A percentile compares a stretch with the other conserved stretches of the same genome.
These are phyloP conservation scores for Myxocyprinus asiaticus DNA, from an alignment of 2,113 vertebrate genomes.

Conservation along the genomic window DNA sequence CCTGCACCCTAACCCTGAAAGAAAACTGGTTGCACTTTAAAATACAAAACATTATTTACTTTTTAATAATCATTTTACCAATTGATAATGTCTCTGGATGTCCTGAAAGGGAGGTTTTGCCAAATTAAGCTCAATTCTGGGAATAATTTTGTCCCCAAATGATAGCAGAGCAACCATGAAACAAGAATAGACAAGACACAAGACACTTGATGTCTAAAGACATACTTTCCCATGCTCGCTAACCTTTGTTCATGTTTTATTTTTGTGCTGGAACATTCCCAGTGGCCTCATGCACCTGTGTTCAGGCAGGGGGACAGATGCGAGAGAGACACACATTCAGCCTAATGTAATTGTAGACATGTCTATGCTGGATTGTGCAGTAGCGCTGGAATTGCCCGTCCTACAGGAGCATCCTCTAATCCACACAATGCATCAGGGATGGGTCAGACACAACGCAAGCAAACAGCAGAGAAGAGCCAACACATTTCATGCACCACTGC, in stretches of 20 bases:
- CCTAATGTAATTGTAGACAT: background rate
- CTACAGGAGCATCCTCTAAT: background rate
- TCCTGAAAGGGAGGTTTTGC: too few species aligned
- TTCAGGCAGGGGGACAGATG: slow-evolving; percentile 30
- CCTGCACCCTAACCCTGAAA: too few species aligned
- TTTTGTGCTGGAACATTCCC: slow-evolving; percentile 36
- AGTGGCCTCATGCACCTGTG: slow-evolving; percentile 28
- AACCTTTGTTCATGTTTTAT: slow-evolving; percentile 46
- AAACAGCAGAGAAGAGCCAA: too few species aligned
- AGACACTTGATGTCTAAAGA: background rate
- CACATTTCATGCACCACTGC: too few species aligned
- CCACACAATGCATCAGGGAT: background rate
- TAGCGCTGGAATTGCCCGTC: slow-evolving; percentile 37
- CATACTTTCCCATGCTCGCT: slow-evolving; percentile 2
- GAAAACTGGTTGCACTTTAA: too few species aligned
- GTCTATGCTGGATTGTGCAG: slow-evolving; percentile 12
- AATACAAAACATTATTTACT: too few species aligned
- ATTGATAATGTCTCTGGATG: too few species aligned
- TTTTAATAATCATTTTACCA: too few species aligned
- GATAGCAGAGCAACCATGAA: too few species aligned
- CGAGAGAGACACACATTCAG: slow-evolving; percentile 12
- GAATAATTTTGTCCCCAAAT: too few species aligned
- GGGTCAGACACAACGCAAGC: background rate
- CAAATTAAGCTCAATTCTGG: too few species aligned
- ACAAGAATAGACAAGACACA: too few species aligned